Conservation (phyloP, 2,888 invertebrate species). For the Platynereis dumerilii region DNA sequence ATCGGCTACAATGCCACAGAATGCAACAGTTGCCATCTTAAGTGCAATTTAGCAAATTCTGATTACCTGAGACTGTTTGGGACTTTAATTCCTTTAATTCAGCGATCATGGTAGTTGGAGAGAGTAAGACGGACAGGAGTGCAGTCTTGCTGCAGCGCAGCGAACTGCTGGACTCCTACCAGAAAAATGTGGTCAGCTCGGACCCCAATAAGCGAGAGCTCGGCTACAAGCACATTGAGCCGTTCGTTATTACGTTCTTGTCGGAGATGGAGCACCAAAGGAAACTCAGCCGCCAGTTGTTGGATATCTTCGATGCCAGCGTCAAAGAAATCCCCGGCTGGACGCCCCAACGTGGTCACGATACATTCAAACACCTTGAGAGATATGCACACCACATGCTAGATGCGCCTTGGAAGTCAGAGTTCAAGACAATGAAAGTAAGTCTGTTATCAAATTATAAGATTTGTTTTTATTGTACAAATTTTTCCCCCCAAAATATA, state of each 20-base stretch:
- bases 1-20: no score
- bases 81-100: no score
- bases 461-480: neutral
- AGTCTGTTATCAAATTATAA: neutral
- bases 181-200: constrained; percentile 12
- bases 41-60: no score
- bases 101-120: no score
- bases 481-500: neutral
- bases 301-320: constrained; percentile 15
- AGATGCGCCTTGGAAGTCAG: constrained; percentile 24
- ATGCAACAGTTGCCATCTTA: no score
- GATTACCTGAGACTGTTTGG: no score
- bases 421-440: constrained; percentile 25
- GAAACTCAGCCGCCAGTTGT: constrained; percentile 14
- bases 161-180: constrained; percentile 17
- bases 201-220: constrained; percentile 7
- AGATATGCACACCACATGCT: constrained; percentile 20
- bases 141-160: constrained; percentile 1
- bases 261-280: constrained; percentile 17
- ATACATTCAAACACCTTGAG: constrained; percentile 22
- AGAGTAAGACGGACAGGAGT: neutral
- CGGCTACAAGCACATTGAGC: constrained; percentile 13
- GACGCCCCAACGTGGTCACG: constrained; percentile 15
- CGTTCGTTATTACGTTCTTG: constrained; percentile 13
- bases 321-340: constrained; percentile 13